Evolutionary conservation across 1,140 invertebrate genomes (phyloP).

Genomic region (Acromyrmex heyeri): DNA sequence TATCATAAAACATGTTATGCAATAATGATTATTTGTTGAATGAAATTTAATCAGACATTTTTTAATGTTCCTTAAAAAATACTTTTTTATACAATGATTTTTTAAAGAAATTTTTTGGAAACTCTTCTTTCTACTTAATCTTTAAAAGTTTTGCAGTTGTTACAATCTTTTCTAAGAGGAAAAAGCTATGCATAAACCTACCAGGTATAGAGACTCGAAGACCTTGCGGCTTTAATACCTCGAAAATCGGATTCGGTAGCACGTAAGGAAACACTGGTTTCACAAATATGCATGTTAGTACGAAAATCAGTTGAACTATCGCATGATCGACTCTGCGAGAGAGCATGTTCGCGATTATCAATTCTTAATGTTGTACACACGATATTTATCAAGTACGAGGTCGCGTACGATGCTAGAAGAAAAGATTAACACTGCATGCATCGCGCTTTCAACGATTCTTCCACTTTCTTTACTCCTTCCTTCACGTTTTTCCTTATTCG

Average conservation of each 20-base stretch:
- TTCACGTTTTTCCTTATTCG: background rate
- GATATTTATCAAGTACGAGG: background rate
- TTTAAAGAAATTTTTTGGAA: background rate
- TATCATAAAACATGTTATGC: background rate
- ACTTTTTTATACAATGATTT: background rate
- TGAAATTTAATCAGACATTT: background rate
- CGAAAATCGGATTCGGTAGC: conserved; percentile 74
- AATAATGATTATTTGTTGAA: background rate
- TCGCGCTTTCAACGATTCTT: background rate
- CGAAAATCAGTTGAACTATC: background rate
- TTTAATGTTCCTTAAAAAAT: background rate
- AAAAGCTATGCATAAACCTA: conserved; percentile 43
- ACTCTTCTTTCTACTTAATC: background rate
- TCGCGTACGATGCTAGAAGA: background rate
- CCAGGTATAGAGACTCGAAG: conserved; percentile 77
- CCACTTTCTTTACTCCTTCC: background rate
- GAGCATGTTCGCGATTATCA: conserved; percentile 44
- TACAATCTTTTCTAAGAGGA: background rate
- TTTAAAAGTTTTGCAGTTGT: background rate
- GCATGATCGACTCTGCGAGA: background rate
- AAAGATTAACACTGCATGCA: background rate
- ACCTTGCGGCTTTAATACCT: conserved; percentile 72
- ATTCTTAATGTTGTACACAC: conserved; percentile 2
- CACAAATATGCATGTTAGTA: background rate
- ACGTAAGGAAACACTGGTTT: conserved; percentile 66